Base-by-base conservation (phyloP, 1,140 invertebrate species). In the Drosophila pseudoananassae region DNA sequence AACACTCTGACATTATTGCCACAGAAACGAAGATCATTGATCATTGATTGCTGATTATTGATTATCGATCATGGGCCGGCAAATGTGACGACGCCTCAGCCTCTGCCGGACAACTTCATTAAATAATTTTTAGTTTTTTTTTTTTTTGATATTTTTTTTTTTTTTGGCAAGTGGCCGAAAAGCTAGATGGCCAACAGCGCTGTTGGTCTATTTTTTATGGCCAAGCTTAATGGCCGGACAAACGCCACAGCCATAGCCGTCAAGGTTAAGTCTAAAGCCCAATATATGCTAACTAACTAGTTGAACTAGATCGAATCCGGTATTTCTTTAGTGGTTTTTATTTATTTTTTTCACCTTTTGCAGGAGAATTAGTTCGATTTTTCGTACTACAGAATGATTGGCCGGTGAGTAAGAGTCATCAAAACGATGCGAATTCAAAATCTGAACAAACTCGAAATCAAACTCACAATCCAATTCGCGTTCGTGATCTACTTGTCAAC, bases 401-500 rank as follows among this genome's bases (percentile, higher is more conserved):
- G 20, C 31, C 38, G 72, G 71, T 72, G 72, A 66, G 59, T 65
- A 60, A 69, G 27, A 9, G n/a, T 17, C 15, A 46, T 46, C 43
- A 5, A 43, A 17, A 10, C 10, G 33, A 36, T 36, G 9, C 43
- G 17, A 46, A 46, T 10, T 3, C 7, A 17, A 20, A 23, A 10
- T 10, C 2, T 20, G 20, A 20, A 20, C 17, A 10, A 15, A 43
- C 3, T 46, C 17, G n/a, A 15, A 23, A 10, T 10, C 43, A 20
- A 43, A 43, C 14, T 46, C 43, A 17, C 43, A 46, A 17, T 46
- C 15, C 9, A 17, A 46, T 20, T 46, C 23, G 54, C 55, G 52
- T 72, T 87, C 83, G 82, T 85, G 82, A 85, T 82, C 82, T 78
- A 85, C 82, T 85, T 85, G 78, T 85, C 82, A 82, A 85, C 78